Evolutionary conservation across 64 coral and sea anemone species (phyloP).

Genomic region (Anthopleura sola): DNA sequence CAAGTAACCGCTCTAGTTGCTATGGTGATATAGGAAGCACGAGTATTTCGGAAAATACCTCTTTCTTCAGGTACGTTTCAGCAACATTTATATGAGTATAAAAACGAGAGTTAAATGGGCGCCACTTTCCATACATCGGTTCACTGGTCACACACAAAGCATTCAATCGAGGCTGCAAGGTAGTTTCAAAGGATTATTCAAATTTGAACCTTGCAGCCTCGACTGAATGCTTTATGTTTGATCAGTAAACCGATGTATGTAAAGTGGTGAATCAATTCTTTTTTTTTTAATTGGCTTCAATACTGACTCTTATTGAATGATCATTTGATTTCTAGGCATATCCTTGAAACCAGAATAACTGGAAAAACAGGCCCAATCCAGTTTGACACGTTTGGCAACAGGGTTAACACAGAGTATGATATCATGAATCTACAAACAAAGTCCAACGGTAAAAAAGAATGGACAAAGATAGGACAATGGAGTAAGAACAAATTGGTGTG

Average conservation of each 20-base stretch:
- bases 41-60: background rate
- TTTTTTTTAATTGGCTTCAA: too few relatives aligned
- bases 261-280: too few relatives aligned
- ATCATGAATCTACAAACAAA: conserved; percentile 26
- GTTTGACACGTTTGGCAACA: conserved; percentile 31
- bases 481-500: background rate
- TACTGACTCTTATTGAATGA: background rate
- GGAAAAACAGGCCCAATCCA: conserved; percentile 26
- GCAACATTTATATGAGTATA: too few relatives aligned
- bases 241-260: too few relatives aligned
- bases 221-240: too few relatives aligned
- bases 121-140: too few relatives aligned
- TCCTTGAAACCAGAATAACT: background rate
- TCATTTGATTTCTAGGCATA: background rate
- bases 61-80: conserved; percentile 23
- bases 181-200: too few relatives aligned
- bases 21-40: background rate
- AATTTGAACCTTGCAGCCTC: too few relatives aligned
- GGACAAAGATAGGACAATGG: conserved; percentile 28
- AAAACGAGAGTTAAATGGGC: too few relatives aligned
- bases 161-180: too few relatives aligned
- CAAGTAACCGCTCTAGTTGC: background rate
- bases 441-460: background rate
- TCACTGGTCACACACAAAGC: too few relatives aligned
- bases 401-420: conserved; percentile 32